Evolutionary conservation across 2,113 vertebrate species (phyloP), one percentile per base, ranked within the genome.

Genomic region (Aleadryas rufinucha): DNA sequence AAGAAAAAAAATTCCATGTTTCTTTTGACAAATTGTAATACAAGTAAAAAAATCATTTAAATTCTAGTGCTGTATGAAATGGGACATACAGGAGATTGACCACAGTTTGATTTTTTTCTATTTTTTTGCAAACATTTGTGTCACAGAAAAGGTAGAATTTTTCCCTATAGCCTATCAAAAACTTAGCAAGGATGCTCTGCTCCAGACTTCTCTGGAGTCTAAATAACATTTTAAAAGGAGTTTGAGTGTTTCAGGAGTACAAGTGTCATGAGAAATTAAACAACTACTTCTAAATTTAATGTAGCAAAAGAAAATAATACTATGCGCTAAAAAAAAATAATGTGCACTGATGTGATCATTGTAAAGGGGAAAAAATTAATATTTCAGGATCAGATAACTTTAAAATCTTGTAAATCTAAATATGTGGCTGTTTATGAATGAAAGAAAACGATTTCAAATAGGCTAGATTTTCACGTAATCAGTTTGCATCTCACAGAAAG

Each of bases 331-430:
- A 71, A 57, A 71, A 57, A 66, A 63, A 6, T 23, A 13, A 16
- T 4, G 1, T n/a, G 8, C 4, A 5, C 3, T 21, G 4, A 59
- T 22, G 3, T 64, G 35, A n/a, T 42, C 26, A 41, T 8, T 61
- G 17, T 35, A 76, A 68, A 14, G 7, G 27, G 2, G 7, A 2
- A 47, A 76, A 39, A 28, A 1, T 6, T 26, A 54, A 7, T 26
- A 54, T 60, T 76, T 68, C 21, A 54, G 17, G 28, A 39, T 63
- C 35, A 52, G 14, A 17, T 64, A 24, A 30, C 2, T 83, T 75
- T 41, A 60, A 87, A 54, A 26, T 23, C 27, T 28, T 91, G 27
- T 56, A 61, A 72, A 76, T 53, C 42, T 57, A 37, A 85, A 27
- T 50, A 59, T 12, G 2, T 57, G 22, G 2, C 27, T 80, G 20